These are phyloP conservation scores for Scaptodrosophila lebanonensis DNA, from an alignment of 1,140 invertebrate species.

Conservation along the genomic window DNA sequence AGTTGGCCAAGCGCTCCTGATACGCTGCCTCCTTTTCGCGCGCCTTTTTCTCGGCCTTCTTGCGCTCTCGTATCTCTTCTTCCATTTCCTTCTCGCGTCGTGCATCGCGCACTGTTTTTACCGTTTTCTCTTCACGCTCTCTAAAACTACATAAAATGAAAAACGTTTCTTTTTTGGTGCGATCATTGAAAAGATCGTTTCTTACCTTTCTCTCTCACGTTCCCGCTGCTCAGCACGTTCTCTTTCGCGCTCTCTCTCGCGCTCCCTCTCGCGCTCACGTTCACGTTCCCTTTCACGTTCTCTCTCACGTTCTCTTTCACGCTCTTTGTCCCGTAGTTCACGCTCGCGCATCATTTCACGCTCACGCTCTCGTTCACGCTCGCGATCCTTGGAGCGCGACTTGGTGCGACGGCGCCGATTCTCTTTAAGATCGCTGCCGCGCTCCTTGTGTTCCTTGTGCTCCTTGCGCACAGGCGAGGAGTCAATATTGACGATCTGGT, in stretches of 20 bases:
- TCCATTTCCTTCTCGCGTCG: slow-evolving; percentile 91
- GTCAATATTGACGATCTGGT: slow-evolving; percentile 30
- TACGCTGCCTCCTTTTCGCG: slow-evolving; percentile 96
- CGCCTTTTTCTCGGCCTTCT: slow-evolving; percentile 92
- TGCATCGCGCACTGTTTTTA: slow-evolving; percentile 81
- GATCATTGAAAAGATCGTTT: too few relatives aligned
- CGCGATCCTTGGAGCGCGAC: slow-evolving; percentile 77
- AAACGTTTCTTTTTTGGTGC: too few relatives aligned
- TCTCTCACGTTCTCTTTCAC: slow-evolving; percentile 75
- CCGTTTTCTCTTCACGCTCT: slow-evolving; percentile 78
- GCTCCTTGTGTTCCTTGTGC: slow-evolving; percentile 56
- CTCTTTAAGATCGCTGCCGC: slow-evolving; percentile 50
- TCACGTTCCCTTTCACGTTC: slow-evolving; percentile 56
- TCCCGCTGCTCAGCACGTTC: slow-evolving; percentile 77
- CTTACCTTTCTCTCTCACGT: slow-evolving; percentile 55
- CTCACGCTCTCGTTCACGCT: slow-evolving; percentile 53
- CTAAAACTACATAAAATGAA: too few relatives aligned
- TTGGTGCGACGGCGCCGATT: slow-evolving; percentile 63
- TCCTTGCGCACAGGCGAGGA: slow-evolving; percentile 65
- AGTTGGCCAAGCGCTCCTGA: slow-evolving; percentile 89
- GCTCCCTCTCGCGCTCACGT: slow-evolving; percentile 78
- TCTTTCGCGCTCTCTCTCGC: slow-evolving; percentile 78
- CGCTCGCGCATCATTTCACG: slow-evolving; percentile 65
- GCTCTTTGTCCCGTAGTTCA: slow-evolving; percentile 71
- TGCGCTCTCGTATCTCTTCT: slow-evolving; percentile 93